Evolutionary conservation across 2,797 vertebrate genomes (phyloP).

Genomic region (Neostethus bicornis): DNA sequence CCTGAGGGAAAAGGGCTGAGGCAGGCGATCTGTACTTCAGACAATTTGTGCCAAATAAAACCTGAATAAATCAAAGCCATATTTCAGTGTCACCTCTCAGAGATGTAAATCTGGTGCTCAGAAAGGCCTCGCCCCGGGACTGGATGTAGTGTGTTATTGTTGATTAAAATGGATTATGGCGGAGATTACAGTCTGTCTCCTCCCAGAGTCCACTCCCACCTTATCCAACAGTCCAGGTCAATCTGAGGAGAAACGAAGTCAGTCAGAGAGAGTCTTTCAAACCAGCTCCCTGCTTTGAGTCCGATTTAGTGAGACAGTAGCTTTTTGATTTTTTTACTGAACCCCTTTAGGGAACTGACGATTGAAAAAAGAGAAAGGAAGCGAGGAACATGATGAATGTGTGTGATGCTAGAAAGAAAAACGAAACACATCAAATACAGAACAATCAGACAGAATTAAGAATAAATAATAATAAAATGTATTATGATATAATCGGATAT

Average conservation of each 20-base stretch:
- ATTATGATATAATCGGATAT: too few species aligned
- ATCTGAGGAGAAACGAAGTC: conserved; percentile 59
- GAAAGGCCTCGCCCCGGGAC: conserved; percentile 69
- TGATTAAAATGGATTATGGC: conserved; percentile 83
- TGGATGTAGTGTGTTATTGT: conserved; percentile 78
- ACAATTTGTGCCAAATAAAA: conserved; percentile 82
- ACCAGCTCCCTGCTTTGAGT: conserved; percentile 46
- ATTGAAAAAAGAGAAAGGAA: conserved; percentile 40
- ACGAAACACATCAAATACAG: conserved; percentile 10
- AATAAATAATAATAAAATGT: too few species aligned
- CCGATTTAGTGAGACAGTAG: conserved; percentile 65
- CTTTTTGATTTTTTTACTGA: conserved; percentile 60
- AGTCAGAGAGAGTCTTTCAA: conserved; percentile 66
- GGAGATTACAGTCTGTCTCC: conserved; percentile 77
- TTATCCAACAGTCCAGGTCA: conserved; percentile 59
- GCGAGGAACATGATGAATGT: conserved; percentile 1
- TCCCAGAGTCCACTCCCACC: conserved; percentile 73
- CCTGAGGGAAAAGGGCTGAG: conserved; percentile 52
- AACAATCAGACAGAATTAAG: conserved; percentile 16
- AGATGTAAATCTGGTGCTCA: conserved; percentile 78
- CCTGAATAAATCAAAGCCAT: conserved; percentile 80
- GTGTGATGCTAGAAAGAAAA: conserved; percentile 13
- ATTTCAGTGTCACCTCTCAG: conserved; percentile 73
- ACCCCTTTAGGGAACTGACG: conserved; percentile 48
- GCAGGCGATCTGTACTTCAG: conserved; percentile 70